Conservation (phyloP, 2,113 vertebrate species). For the Mixornis gularis region DNA sequence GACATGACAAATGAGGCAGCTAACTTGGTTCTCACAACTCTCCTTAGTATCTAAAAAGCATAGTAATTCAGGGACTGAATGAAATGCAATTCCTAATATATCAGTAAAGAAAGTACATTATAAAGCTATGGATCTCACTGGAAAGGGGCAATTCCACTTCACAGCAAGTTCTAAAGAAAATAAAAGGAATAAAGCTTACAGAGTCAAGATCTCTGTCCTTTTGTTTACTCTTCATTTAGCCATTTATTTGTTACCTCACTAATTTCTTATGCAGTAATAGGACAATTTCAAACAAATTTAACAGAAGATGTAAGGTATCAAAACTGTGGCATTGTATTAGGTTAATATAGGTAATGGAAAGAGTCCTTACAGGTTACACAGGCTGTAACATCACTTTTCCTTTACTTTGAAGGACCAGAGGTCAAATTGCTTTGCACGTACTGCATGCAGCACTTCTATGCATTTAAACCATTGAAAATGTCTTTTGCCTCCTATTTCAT, state of each 20-base stretch:
- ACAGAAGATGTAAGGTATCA: neutral
- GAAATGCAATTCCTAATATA: neutral
- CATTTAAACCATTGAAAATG: neutral
- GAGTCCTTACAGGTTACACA: neutral
- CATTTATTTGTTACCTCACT: neutral
- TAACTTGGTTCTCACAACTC: neutral
- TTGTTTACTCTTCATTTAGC: neutral
- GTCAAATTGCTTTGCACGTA: neutral
- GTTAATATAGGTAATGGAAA: neutral
- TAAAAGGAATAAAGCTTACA: neutral
- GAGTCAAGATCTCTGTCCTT: neutral
- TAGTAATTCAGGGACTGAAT: neutral
- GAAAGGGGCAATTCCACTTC: neutral
- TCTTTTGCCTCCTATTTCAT: neutral
- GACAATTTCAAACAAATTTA: neutral
- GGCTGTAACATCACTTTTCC: neutral
- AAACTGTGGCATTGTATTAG: neutral
- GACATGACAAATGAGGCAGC: conserved; percentile 40
- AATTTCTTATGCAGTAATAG: neutral
- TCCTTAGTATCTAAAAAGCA: neutral
- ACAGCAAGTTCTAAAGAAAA: neutral
- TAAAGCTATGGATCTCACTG: neutral
- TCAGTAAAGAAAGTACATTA: neutral
- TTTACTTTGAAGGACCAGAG: neutral
- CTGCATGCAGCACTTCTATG: neutral